These are phyloP conservation scores for Polyploca ridens DNA, from an alignment of 2,888 invertebrate species.

Conservation along the genomic window DNA sequence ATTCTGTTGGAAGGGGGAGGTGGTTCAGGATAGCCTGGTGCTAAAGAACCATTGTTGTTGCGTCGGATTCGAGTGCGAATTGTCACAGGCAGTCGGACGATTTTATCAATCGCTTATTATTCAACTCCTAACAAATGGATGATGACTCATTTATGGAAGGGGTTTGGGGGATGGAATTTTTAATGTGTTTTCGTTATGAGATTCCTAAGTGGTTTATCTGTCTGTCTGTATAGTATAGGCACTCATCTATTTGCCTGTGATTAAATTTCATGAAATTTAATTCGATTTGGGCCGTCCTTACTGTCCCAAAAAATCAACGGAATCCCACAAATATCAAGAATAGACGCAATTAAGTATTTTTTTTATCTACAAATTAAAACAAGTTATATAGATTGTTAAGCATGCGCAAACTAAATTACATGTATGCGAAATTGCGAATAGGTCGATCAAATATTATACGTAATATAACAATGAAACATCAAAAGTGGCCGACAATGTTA, in stretches of 20 bases:
- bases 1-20: constrained; percentile 43
- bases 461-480: too few species aligned
- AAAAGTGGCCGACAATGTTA: too few species aligned
- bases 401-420: too few species aligned
- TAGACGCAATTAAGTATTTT: too few species aligned
- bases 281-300: too few species aligned
- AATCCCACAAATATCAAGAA: too few species aligned
- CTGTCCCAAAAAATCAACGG: too few species aligned
- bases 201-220: not conserved
- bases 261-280: not conserved
- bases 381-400: too few species aligned
- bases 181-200: constrained; percentile 14
- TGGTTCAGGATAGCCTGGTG: constrained; percentile 54
- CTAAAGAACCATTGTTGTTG: constrained; percentile 66
- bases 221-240: not conserved
- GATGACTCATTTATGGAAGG: constrained; percentile 63
- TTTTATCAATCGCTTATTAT: constrained; percentile 79
- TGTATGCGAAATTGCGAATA: too few species aligned
- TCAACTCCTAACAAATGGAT: constrained; percentile 68
- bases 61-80: constrained; percentile 77
- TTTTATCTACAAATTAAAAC: too few species aligned
- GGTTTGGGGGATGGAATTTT: constrained; percentile 30
- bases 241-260: not conserved
- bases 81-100: constrained; percentile 76
- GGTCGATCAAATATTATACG: too few species aligned